These are phyloP conservation scores for Phengaris arion DNA, from an alignment of 2,888 invertebrate genomes.

Conservation along the genomic window DNA sequence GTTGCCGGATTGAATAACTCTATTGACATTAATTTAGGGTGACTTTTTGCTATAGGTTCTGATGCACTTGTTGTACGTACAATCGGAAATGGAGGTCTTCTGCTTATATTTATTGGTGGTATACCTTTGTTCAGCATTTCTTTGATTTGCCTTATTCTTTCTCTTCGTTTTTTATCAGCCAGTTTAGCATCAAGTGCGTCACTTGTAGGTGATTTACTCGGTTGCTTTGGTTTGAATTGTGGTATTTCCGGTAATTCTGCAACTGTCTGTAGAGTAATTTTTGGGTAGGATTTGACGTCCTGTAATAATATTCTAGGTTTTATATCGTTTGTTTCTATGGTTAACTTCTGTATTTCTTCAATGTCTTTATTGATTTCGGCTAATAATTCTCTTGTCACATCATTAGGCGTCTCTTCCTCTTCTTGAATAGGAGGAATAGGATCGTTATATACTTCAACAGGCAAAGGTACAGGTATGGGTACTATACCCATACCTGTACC, in stretches of 20 bases:
- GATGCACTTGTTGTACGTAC: constrained; percentile 82
- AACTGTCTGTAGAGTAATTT: constrained; percentile 81
- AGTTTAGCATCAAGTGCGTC: constrained; percentile 67
- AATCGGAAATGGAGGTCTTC: constrained; percentile 82
- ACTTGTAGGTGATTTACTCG: constrained; percentile 54
- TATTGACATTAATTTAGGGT: constrained; percentile 87
- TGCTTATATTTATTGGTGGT: constrained; percentile 76
- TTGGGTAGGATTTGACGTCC: constrained; percentile 75
- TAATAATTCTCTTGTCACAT: constrained; percentile 62
- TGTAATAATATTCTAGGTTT: constrained; percentile 68
- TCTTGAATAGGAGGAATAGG: constrained; percentile 70
- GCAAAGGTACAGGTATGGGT: constrained; percentile 49
- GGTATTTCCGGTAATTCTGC: constrained; percentile 82
- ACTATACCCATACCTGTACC: constrained; percentile 48
- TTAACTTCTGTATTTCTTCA: constrained; percentile 73
- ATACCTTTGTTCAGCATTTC: constrained; percentile 85
- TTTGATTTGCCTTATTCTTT: constrained; percentile 84
- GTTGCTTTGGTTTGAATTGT: constrained; percentile 70
- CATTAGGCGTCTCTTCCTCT: constrained; percentile 64
- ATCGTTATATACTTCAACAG: constrained; percentile 65
- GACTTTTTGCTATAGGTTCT: constrained; percentile 82
- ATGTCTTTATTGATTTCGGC: constrained; percentile 74
- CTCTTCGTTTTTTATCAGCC: constrained; percentile 79
- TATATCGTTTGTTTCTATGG: constrained; percentile 67
- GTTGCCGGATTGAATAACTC: constrained; percentile 94